Evolutionary conservation across 2,888 invertebrate genomes (phyloP), one percentile per base, ranked within the genome.

Genomic region (Apeira syringaria): DNA sequence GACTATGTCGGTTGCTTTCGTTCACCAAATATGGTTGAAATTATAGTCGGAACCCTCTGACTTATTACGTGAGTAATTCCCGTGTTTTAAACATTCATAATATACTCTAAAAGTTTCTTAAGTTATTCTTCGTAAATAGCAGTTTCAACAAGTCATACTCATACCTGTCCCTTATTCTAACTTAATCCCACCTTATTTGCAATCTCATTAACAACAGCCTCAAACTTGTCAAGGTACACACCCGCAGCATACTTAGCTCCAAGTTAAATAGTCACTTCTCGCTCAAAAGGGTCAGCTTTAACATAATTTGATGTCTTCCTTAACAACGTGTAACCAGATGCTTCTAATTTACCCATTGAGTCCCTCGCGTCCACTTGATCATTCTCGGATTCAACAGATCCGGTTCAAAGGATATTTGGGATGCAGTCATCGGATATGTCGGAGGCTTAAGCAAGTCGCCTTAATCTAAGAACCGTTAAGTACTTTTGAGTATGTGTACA

Each of bases 321-420:
- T 49, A 35, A 58, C 47, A 42, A 45, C 25, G 8, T 53, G 65
- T 67, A 74, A 73, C 67, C 67, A 68, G 74, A 70, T 54, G 65
- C 69, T 67, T 56, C 59, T 49, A 47, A 49, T 50, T 50, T 46
- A 42, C 56, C 61, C 77, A 75, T 56, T 61, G 68, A 62, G 80
- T 29, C 37, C 47, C 39, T 17, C 25, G 45, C 31, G 45, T 30
- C 30, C 22, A 45, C 35, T 46, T 36, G 39, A 80, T 83, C 80
- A 77, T 77, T 63, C 74, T 77, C 74, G 61, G 75, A 78, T 79
- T 75, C 67, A 63, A 64, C 47, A 59, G 72, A 81, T 74, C 58
- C 50, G 64, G 83, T 78, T 77, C 85, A 83, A 82, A 83, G 77
- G 74, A 54, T 49, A 55, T 60, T 61, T 57, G 48, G 53, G 52